These are phyloP conservation scores for Rhagophthalmus giganteus DNA, from an alignment of 2,888 invertebrate genomes.

Conservation along the genomic window DNA sequence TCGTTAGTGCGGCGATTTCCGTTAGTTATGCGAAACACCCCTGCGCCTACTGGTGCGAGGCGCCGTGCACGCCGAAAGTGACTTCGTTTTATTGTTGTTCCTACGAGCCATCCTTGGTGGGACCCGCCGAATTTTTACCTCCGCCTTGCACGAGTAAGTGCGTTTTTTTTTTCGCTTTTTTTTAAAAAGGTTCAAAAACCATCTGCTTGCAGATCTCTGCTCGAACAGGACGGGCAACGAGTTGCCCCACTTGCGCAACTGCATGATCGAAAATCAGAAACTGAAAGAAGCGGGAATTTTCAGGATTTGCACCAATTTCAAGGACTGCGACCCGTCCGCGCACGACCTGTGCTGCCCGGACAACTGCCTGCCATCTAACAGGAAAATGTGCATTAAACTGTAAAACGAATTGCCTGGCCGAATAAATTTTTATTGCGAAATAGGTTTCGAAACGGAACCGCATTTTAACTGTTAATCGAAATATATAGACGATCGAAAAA, in stretches of 20 bases:
- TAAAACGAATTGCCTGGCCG: too few relatives aligned
- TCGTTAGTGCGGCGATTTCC: neutral
- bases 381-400: slow-evolving; percentile 8
- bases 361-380: slow-evolving; percentile 4
- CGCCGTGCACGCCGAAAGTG: slow-evolving; percentile 1
- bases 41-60: slow-evolving; percentile 15
- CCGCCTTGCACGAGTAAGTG: slow-evolving; percentile 10
- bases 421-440: too few relatives aligned
- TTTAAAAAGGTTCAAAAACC: too few relatives aligned
- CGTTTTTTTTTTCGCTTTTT: neutral
- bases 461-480: too few relatives aligned
- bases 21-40: neutral
- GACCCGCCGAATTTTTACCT: neutral
- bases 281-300: neutral
- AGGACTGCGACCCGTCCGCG: slow-evolving; percentile 1
- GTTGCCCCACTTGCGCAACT: slow-evolving; percentile 4
- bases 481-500: too few relatives aligned
- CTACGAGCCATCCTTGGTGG: slow-evolving; percentile 1
- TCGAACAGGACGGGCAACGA: neutral
- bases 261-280: slow-evolving; percentile 3
- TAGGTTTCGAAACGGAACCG: too few relatives aligned
- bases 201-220: slow-evolving; percentile 15
- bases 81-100: slow-evolving; percentile 13
- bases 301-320: slow-evolving; percentile 1
- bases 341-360: slow-evolving; percentile 12